phyloP scores from a whole-genome alignment of 2,113 vertebrate genomes.

The Stegostoma tigrinum region DNA sequence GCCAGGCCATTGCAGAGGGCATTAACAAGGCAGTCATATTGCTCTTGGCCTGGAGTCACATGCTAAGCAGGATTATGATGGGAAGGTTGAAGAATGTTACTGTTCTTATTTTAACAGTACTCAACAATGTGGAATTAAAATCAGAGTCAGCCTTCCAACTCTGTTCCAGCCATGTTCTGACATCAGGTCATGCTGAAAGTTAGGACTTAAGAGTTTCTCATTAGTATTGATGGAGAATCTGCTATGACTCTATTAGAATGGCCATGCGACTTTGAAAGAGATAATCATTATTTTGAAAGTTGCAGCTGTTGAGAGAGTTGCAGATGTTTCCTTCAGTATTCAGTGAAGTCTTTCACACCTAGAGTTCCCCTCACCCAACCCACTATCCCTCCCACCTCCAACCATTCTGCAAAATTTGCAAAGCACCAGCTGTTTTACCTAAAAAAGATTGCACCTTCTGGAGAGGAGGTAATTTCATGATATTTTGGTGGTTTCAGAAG shows the following conservation, averaged over 20 bases:
- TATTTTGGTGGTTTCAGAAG: constrained; percentile 6
- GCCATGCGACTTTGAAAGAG: neutral
- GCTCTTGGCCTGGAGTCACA: too few species aligned
- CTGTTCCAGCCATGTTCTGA: neutral
- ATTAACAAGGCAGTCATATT: too few species aligned
- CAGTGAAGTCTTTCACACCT: neutral
- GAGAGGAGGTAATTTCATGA: neutral
- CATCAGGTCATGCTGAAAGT: neutral
- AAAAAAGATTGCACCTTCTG: neutral
- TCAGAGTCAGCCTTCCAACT: neutral
- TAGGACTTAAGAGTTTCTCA: neutral
- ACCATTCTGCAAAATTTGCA: neutral
- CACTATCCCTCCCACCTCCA: too few species aligned
- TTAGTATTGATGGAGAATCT: neutral
- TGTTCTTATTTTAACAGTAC: neutral
- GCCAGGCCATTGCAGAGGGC: too few species aligned
- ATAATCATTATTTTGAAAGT: neutral
- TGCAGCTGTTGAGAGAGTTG: neutral
- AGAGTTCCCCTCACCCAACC: neutral
- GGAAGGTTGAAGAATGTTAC: neutral
- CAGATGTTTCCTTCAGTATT: constrained; percentile 14
- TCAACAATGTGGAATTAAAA: neutral
- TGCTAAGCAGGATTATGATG: neutral
- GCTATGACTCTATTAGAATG: neutral
- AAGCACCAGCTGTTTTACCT: constrained; percentile 9